These are phyloP conservation scores for Boleophthalmus pectinirostris DNA, from an alignment of 2,113 vertebrate genomes.

Conservation along the genomic window DNA sequence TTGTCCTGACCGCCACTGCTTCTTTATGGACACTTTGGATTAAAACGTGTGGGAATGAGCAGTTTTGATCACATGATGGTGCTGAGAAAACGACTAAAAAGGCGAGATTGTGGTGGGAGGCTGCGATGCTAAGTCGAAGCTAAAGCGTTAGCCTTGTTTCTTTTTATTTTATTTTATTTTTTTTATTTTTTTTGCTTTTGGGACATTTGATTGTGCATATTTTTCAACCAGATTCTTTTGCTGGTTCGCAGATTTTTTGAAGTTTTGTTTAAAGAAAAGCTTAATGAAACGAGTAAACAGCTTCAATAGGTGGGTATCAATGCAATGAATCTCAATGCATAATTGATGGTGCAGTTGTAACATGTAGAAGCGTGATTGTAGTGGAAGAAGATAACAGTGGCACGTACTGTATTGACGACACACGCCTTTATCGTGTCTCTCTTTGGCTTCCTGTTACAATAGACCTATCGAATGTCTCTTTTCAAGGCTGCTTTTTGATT, in stretches of 20 bases:
- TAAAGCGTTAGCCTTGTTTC: slow-evolving; percentile 57
- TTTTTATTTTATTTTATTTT: slow-evolving; percentile 22
- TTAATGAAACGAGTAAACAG: slow-evolving; percentile 60
- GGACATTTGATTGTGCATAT: slow-evolving; percentile 20
- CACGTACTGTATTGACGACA: neutral
- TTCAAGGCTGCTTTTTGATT: neutral
- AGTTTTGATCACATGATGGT: slow-evolving; percentile 56
- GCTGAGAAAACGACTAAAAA: slow-evolving; percentile 68
- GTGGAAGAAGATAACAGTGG: neutral
- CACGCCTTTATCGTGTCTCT: neutral
- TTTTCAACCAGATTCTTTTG: neutral
- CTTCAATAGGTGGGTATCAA: slow-evolving; percentile 71
- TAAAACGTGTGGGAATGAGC: slow-evolving; percentile 18
- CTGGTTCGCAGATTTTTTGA: neutral
- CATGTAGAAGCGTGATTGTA: neutral
- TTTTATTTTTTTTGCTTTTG: slow-evolving; percentile 13
- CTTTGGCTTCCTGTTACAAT: slow-evolving; percentile 1
- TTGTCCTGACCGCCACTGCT: slow-evolving; percentile 1
- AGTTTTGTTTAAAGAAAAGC: neutral
- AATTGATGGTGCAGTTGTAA: neutral
- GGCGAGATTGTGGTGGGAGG: slow-evolving; percentile 35
- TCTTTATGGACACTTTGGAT: slow-evolving; percentile 29
- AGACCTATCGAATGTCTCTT: neutral
- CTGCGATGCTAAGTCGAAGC: slow-evolving; percentile 27
- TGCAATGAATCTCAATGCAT: neutral